Conservation (phyloP, 2,797 vertebrate species). For the Pseudotriccus pelzelni region DNA sequence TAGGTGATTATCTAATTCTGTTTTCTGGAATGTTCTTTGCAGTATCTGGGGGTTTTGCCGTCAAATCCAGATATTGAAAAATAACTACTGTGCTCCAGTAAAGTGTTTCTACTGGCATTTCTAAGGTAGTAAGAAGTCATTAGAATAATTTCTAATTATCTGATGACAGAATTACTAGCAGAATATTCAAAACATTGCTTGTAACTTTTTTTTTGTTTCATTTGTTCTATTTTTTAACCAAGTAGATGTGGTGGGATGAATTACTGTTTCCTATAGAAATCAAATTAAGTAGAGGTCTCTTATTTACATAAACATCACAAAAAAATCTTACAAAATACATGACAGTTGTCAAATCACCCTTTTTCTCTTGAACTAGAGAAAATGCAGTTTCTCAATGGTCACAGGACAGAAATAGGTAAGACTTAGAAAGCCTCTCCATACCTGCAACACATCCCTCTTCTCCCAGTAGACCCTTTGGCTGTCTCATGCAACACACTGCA, state of each 20-base stretch:
- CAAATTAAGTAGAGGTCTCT: neutral
- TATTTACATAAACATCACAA: neutral
- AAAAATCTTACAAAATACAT: neutral
- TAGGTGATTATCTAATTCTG: neutral
- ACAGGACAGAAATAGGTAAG: neutral
- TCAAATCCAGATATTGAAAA: neutral
- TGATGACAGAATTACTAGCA: neutral
- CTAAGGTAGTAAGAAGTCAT: neutral
- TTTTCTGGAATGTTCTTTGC: neutral
- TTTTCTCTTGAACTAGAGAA: neutral
- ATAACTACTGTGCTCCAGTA: neutral
- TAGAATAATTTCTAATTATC: neutral
- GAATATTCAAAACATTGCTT: neutral
- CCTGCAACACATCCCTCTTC: neutral
- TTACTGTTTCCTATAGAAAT: neutral
- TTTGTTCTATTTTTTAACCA: neutral
- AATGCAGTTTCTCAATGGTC: neutral
- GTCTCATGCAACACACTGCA: neutral
- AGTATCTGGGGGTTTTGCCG: neutral
- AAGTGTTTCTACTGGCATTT: neutral
- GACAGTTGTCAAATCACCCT: neutral
- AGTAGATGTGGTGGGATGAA: neutral
- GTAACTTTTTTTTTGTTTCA: rapidly evolving
- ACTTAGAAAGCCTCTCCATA: neutral
- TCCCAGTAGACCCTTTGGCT: neutral